Base-by-base conservation (phyloP, 2,888 invertebrate genomes). In the Drosophila lutescens region DNA sequence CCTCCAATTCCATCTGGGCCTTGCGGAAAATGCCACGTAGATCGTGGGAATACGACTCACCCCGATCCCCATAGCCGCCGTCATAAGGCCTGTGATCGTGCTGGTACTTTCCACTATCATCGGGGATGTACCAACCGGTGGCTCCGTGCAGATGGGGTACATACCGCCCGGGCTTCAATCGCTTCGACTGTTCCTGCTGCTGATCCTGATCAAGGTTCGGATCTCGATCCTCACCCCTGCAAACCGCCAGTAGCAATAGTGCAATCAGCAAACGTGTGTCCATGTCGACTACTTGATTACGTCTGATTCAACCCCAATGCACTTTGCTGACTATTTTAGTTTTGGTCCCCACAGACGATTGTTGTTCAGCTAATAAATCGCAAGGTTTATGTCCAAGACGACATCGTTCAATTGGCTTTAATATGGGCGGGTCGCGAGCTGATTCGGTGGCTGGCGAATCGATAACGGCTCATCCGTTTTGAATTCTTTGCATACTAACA, bases 51-150 rank as follows among this genome's bases (percentile, higher is more conserved):
- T 93, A 93, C 1, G 93, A 93, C 4, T 92, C 91, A 0, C 90
- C 92, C 26, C 92, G 88, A 74, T 94, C 94, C 0, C 93, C 91
- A 75, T 93, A 94, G 65, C 93, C 92, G 13, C 93, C 93, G 50
- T 93, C 92, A n/a, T 93, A 93, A n/a, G 93, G 93, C 46, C 89
- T 80, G 43, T 92, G 92, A 40, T 93, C 91, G 53, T 94, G 94
- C 0, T 91, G 92, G 79, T 94, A 94, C 78, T 90, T 92, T 10
- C 94, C 94, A 71, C 93, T 93, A 44, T 93, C 92, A 2, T 93
- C 93, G 0, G 93, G 93, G 20, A 92, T 74, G 75, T 94, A 94
- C 86, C 93, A 93, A 1, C 94, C 94, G n/a, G 69, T 93, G 17
- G 73, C 86, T 0, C 91, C 91, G 49, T 89, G 80, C 26, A 86